phyloP scores from a whole-genome alignment of 1,140 invertebrate species.

The Aphelenchoides besseyi region DNA sequence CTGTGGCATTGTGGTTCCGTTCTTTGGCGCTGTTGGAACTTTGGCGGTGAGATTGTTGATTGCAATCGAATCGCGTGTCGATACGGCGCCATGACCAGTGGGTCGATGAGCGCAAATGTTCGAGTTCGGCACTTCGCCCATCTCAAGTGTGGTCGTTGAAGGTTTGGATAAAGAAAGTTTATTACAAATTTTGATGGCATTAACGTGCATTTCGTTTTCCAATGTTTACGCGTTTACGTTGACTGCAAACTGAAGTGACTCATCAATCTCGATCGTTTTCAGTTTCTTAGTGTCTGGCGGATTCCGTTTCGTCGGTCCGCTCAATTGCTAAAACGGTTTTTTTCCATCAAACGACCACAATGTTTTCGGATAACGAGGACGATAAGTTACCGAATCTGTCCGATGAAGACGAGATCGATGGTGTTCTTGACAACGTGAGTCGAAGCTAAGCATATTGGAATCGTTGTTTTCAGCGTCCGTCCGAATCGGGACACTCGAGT shows the following conservation, averaged over 20 bases:
- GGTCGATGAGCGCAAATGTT: not conserved
- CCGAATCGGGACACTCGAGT: not conserved
- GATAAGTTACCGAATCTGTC: not conserved
- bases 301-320: not conserved
- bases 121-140: too few relatives aligned
- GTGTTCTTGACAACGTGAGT: not conserved
- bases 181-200: not conserved
- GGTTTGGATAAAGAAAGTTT: not conserved
- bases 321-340: not conserved
- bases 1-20: too few relatives aligned
- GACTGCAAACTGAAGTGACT: not conserved
- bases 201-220: not conserved
- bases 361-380: constrained; percentile 1
- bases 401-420: not conserved
- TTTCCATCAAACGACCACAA: not conserved
- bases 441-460: not conserved
- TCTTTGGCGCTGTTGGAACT: too few relatives aligned
- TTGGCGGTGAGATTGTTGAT: too few relatives aligned
- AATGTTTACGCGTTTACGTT: constrained; percentile 6
- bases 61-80: too few relatives aligned
- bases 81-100: too few relatives aligned
- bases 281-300: not conserved
- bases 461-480: not conserved
- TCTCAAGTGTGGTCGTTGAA: not conserved
- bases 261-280: not conserved